Conservation (phyloP, 2,888 invertebrate species). For the Cheilosia vulpina region DNA sequence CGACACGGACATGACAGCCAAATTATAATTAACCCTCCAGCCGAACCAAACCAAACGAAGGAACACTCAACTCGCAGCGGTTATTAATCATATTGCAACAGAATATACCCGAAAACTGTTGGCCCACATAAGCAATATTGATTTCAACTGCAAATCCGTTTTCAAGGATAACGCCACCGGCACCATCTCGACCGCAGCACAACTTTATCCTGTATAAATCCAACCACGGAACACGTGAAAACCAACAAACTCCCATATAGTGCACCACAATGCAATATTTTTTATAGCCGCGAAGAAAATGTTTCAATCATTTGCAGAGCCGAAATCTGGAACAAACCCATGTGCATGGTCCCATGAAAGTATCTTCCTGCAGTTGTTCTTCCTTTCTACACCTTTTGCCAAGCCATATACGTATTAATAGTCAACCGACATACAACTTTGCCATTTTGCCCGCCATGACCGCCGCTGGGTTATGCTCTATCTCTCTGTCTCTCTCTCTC, state of each 20-base stretch:
- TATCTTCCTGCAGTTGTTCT: slow-evolving; percentile 60
- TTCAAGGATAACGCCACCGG: slow-evolving; percentile 47
- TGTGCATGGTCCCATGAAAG: slow-evolving; percentile 67
- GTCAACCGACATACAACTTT: slow-evolving; percentile 37
- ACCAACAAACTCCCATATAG: slow-evolving; percentile 12
- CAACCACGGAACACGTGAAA: slow-evolving; percentile 9
- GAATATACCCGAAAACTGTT: slow-evolving; percentile 43
- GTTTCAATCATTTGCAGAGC: slow-evolving; percentile 62
- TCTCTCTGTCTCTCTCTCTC: no score
- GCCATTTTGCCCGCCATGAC: slow-evolving; percentile 34
- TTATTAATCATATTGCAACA: slow-evolving; percentile 69
- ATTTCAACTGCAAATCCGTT: slow-evolving; percentile 68
- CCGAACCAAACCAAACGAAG: not conserved
- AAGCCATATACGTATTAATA: not conserved
- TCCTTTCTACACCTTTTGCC: slow-evolving; percentile 43
- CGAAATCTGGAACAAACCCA: slow-evolving; percentile 62
- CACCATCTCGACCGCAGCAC: slow-evolving; percentile 45
- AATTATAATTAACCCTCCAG: not conserved
- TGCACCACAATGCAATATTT: slow-evolving; percentile 45
- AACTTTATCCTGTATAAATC: slow-evolving; percentile 58
- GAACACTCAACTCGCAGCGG: slow-evolving; percentile 31
- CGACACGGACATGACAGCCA: not conserved
- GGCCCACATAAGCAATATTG: slow-evolving; percentile 71
- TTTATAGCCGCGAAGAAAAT: slow-evolving; percentile 69
- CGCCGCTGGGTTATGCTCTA: slow-evolving; percentile 22